These are phyloP conservation scores for Ceratina australensis DNA, from an alignment of 1,140 invertebrate species.

Conservation along the genomic window DNA sequence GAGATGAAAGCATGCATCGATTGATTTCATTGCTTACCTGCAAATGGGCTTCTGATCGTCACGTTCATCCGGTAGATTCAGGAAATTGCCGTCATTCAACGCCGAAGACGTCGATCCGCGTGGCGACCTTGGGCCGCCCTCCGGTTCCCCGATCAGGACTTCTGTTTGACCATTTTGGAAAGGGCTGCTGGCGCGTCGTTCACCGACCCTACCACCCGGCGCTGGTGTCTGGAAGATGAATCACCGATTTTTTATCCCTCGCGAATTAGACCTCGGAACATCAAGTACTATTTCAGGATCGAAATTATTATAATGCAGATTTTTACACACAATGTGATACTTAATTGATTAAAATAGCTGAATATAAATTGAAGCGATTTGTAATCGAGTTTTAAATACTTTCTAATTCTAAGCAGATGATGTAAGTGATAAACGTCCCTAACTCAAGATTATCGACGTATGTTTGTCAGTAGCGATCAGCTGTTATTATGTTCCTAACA, in stretches of 20 bases:
- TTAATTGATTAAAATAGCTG: too few species aligned
- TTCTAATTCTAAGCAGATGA: too few species aligned
- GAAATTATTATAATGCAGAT: too few species aligned
- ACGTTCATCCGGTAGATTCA: conserved; percentile 69
- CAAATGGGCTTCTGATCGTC: conserved; percentile 76
- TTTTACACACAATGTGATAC: too few species aligned
- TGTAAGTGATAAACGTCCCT: too few species aligned
- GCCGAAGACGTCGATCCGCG: conserved; percentile 78
- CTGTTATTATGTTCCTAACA: too few species aligned
- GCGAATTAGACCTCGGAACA: too few species aligned
- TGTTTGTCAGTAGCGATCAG: too few species aligned
- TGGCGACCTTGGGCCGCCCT: conserved; percentile 78
- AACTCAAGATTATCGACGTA: too few species aligned
- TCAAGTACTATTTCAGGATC: too few species aligned
- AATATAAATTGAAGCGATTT: too few species aligned
- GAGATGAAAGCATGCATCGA: not conserved
- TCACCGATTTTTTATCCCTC: not conserved
- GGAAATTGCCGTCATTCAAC: conserved; percentile 72
- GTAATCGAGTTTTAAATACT: too few species aligned
- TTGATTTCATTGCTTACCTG: conserved; percentile 64
- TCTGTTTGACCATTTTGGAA: conserved; percentile 87
- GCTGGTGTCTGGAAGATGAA: conserved; percentile 57
- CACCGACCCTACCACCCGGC: conserved; percentile 65
- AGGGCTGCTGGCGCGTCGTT: conserved; percentile 81
- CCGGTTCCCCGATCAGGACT: conserved; percentile 83